Base-by-base conservation (phyloP, 2,797 vertebrate species). In the Chaetophractus vellerosus region DNA sequence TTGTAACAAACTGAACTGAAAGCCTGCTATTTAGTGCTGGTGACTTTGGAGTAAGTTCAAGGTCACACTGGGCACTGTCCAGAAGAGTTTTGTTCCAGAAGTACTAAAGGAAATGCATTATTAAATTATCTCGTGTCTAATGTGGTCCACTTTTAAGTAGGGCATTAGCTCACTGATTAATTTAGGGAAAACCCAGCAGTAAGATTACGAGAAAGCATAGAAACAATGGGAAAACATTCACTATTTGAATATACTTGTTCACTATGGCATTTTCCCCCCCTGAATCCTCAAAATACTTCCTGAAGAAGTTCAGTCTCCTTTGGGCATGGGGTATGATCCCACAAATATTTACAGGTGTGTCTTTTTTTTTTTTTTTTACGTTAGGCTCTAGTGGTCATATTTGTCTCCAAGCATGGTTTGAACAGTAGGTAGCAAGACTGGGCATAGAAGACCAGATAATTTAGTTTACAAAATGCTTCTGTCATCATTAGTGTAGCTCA, bases 361-460 rank as follows among this genome's bases (percentile, higher is more conserved):
- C 79, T 33, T 59, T 26, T 31, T 5, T 55, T 52, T 45, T 5
- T 45, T 45, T 38, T 38, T 38, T 38, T 4, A 38, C 14, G 18
- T 55, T 55, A 55, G 52, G 45, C 28, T 4, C 9, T n/a, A 2
- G 10, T 1, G 26, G 10, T 41, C 18, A 0, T 26, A 6, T 5
- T 23, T 28, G 59, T 64, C 45, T 50, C 8, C 2, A 9, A 2
- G 28, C 45, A 4, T 38, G 38, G 9, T 48, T 50, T 72, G 19
- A 88, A 41, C 74, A 66, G 33, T 59, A 59, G 89, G n/a, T 7
- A 19, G 8, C 7, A 31, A 21, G 45, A 0, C 55, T 0, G 9
- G 21, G 28, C n/a, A 0, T 0, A 6, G 33, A 21, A 31, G 52
- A 12, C 6, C 6, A 18, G 41, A 9, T 2, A 66, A 11, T 28